Conservation (phyloP, 1,140 invertebrate species). For the Oryctes rhinoceros region DNA sequence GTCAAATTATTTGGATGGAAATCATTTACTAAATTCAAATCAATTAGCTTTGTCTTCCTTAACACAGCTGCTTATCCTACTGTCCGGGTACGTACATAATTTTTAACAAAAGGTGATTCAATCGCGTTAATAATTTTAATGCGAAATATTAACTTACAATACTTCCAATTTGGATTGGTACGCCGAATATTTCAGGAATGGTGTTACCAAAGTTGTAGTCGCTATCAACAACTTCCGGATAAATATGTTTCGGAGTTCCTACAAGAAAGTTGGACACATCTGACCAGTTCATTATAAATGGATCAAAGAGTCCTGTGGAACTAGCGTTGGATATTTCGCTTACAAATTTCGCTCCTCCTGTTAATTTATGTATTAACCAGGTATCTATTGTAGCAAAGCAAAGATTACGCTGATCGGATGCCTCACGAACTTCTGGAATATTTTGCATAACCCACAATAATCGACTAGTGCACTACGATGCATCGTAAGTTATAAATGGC, state of each 20-base stretch:
- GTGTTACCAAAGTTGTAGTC: conserved; percentile 77
- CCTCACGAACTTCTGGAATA: conserved; percentile 70
- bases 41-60: too few species aligned
- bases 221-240: conserved; percentile 85
- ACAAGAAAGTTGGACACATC: conserved; percentile 74
- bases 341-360: conserved; percentile 72
- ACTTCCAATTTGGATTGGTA: conserved; percentile 78
- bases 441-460: conserved; percentile 82
- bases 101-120: too few species aligned
- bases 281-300: conserved; percentile 86
- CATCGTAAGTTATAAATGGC: too few species aligned
- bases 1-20: too few species aligned
- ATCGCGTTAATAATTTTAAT: background rate
- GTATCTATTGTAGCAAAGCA: conserved; percentile 93
- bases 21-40: too few species aligned
- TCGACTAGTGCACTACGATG: conserved; percentile 75
- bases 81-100: too few species aligned
- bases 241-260: conserved; percentile 74
- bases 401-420: conserved; percentile 69
- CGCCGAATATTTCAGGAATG: conserved; percentile 74
- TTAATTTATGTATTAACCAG: conserved; percentile 85
- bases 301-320: conserved; percentile 92
- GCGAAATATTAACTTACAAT: conserved; percentile 68
- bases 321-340: conserved; percentile 90
- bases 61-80: too few species aligned